phyloP scores from a whole-genome alignment of 1,140 invertebrate species.

The Proales similis region DNA sequence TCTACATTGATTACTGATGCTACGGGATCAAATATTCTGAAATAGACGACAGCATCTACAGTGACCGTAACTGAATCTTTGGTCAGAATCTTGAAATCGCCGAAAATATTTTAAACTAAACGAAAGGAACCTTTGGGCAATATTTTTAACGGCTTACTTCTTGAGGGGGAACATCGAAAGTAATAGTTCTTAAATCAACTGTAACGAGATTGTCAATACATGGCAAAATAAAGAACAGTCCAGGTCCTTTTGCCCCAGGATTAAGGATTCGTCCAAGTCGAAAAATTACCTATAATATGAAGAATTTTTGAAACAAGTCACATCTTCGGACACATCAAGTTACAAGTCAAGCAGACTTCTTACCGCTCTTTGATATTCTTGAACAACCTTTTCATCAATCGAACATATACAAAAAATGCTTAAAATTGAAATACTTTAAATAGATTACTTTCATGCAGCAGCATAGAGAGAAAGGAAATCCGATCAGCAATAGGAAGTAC shows the following conservation, averaged over 20 bases:
- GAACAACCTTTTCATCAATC: slow-evolving; percentile 21
- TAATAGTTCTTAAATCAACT: slow-evolving; percentile 40
- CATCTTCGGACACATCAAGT: background rate
- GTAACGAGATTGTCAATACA: slow-evolving; percentile 38
- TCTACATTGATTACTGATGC: slow-evolving; percentile 39
- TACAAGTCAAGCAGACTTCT: background rate
- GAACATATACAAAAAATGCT: too few species aligned
- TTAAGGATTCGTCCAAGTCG: slow-evolving; percentile 37
- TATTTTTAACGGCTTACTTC: too few species aligned
- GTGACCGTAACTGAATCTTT: slow-evolving; percentile 41
- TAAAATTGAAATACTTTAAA: too few species aligned
- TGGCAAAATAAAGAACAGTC: slow-evolving; percentile 39
- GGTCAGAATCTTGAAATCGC: slow-evolving; percentile 39
- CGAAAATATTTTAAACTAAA: too few species aligned
- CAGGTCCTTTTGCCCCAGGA: slow-evolving; percentile 38
- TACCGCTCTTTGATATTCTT: slow-evolving; percentile 38
- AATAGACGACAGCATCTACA: slow-evolving; percentile 32
- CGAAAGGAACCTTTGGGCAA: too few species aligned
- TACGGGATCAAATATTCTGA: slow-evolving; percentile 36
- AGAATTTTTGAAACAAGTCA: background rate
- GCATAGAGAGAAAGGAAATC: slow-evolving; percentile 33
- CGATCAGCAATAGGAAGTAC: slow-evolving; percentile 31
- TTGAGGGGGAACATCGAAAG: slow-evolving; percentile 40
- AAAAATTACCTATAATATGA: slow-evolving; percentile 36
- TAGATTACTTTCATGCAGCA: slow-evolving; percentile 35